phyloP scores from a whole-genome alignment of 2,888 invertebrate genomes.

The Tenthredo mesomela region DNA sequence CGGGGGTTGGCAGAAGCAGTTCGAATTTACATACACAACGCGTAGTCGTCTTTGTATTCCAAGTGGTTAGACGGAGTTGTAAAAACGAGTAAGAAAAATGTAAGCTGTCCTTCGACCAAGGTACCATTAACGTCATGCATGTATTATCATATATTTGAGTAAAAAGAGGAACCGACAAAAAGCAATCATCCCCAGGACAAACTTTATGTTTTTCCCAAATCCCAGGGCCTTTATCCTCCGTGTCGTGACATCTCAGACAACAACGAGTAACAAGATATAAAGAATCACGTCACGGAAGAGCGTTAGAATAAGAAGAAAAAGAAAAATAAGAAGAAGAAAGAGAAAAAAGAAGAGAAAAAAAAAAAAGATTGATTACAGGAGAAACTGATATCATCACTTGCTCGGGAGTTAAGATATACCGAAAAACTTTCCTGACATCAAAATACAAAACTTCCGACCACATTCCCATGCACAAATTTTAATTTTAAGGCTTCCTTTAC shows the following conservation, averaged over 20 bases:
- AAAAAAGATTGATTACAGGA: slow-evolving; percentile 23
- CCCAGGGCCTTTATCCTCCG: not conserved
- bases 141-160: slow-evolving; percentile 37
- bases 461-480: not conserved
- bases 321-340: not conserved
- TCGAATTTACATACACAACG: slow-evolving; percentile 19
- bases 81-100: slow-evolving; percentile 38
- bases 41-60: not conserved
- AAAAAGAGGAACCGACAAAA: slow-evolving; percentile 5
- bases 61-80: not conserved
- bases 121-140: slow-evolving; percentile 32
- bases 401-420: not conserved
- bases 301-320: not conserved
- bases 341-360: not conserved
- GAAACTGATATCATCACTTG: slow-evolving; percentile 17
- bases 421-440: not conserved
- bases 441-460: not conserved
- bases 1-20: not conserved
- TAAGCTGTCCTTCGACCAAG: slow-evolving; percentile 42
- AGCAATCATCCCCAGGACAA: slow-evolving; percentile 21
- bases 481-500: not conserved
- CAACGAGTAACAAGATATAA: slow-evolving; percentile 22
- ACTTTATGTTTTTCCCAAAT: slow-evolving; percentile 3
- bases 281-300: slow-evolving; percentile 14
- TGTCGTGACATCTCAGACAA: slow-evolving; percentile 6